Conservation (phyloP, 2,888 invertebrate species). For the Cinara cedri region DNA sequence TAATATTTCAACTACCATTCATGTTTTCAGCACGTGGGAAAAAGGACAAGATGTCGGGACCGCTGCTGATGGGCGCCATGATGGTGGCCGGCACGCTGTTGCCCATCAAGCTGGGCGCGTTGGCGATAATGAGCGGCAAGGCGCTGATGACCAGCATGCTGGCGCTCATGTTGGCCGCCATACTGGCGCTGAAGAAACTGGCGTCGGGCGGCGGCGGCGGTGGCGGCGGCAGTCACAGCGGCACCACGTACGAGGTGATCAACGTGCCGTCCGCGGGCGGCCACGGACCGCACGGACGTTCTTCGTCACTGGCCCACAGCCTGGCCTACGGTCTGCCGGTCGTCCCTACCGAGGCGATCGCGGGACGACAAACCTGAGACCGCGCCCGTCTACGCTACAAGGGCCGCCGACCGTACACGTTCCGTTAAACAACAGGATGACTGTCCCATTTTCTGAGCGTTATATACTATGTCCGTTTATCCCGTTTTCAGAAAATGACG, state of each 20-base stretch:
- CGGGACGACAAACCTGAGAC: background rate
- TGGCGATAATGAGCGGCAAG: slow-evolving; percentile 58
- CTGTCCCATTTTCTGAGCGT: too few relatives aligned
- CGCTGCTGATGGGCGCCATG: slow-evolving; percentile 56
- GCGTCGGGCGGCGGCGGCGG: slow-evolving; percentile 42
- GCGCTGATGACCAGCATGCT: slow-evolving; percentile 58
- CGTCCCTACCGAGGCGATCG: background rate
- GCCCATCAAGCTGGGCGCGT: slow-evolving; percentile 58
- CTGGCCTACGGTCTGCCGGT: slow-evolving; percentile 32
- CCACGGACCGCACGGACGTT: slow-evolving; percentile 52
- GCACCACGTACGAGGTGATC: slow-evolving; percentile 58
- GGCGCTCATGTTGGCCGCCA: slow-evolving; percentile 57
- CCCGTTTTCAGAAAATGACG: too few relatives aligned
- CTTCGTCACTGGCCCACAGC: slow-evolving; percentile 18
- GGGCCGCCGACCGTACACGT: background rate
- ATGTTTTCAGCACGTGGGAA: slow-evolving; percentile 37
- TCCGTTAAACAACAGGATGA: too few relatives aligned
- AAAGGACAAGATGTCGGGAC: slow-evolving; percentile 54
- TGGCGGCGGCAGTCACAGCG: slow-evolving; percentile 24
- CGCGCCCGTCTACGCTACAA: background rate
- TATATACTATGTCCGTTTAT: too few relatives aligned
- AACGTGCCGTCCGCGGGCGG: slow-evolving; percentile 57
- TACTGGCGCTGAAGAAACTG: slow-evolving; percentile 57
- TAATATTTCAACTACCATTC: too few relatives aligned
- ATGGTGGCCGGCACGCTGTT: slow-evolving; percentile 58